These are phyloP conservation scores for Belgica antarctica DNA, from an alignment of 2,888 invertebrate species.

Conservation along the genomic window DNA sequence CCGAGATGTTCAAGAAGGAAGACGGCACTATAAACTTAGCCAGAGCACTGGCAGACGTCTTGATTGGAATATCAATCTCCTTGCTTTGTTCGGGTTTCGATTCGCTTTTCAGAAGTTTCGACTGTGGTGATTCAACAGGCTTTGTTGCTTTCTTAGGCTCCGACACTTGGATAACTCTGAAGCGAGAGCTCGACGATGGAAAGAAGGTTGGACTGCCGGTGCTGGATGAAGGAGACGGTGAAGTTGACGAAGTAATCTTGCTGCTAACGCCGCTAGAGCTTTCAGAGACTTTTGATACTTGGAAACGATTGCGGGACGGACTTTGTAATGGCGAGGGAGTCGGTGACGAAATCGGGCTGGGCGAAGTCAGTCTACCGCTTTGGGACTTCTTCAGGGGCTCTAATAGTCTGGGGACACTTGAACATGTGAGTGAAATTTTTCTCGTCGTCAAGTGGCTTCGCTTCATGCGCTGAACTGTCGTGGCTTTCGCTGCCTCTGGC, in stretches of 20 bases:
- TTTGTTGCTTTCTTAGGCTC: slow-evolving; percentile 40
- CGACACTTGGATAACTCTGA: slow-evolving; percentile 46
- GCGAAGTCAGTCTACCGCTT: slow-evolving; percentile 64
- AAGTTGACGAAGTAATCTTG: slow-evolving; percentile 2
- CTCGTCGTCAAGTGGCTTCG: slow-evolving; percentile 52
- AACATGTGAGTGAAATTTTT: slow-evolving; percentile 72
- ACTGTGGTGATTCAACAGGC: neutral
- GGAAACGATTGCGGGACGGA: slow-evolving; percentile 55
- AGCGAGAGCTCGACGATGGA: slow-evolving; percentile 44
- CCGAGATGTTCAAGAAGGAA: neutral
- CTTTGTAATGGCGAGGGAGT: slow-evolving; percentile 67
- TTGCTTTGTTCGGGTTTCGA: slow-evolving; percentile 7
- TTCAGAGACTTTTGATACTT: slow-evolving; percentile 54
- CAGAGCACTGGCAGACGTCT: neutral
- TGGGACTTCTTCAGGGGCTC: slow-evolving; percentile 49
- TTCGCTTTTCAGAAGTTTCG: neutral
- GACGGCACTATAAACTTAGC: neutral
- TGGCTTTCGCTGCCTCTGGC: slow-evolving; percentile 46
- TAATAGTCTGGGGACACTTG: slow-evolving; percentile 55
- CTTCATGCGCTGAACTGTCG: slow-evolving; percentile 46
- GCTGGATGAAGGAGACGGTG: slow-evolving; percentile 51
- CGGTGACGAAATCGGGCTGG: slow-evolving; percentile 64
- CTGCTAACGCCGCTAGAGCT: slow-evolving; percentile 45
- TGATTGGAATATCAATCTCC: slow-evolving; percentile 38
- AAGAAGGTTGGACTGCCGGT: slow-evolving; percentile 38